Conservation (phyloP, 2,797 vertebrate genomes). For the Coilia nasus region DNA sequence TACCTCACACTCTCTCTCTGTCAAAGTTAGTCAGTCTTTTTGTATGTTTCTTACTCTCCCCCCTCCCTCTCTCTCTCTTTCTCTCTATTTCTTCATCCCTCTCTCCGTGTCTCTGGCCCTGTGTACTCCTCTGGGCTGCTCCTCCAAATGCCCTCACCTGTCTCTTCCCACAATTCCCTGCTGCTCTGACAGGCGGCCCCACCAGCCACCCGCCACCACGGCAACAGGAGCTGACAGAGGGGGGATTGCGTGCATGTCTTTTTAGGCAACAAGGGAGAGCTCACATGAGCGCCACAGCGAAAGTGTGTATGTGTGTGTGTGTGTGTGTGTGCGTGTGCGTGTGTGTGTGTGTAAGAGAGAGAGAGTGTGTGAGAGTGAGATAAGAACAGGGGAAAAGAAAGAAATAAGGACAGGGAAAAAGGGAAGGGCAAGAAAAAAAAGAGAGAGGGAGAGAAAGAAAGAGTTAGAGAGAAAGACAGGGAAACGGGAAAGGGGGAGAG, state of each 20-base stretch:
- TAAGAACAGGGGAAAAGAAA: too few relatives aligned
- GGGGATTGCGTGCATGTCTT: conserved; percentile 41
- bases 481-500: too few relatives aligned
- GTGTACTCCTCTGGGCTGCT: background rate
- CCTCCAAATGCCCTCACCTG: conserved; percentile 39
- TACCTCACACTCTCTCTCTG: too few relatives aligned
- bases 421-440: background rate
- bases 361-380: too few relatives aligned
- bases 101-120: background rate
- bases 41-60: background rate
- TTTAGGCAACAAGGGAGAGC: conserved; percentile 4
- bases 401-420: too few relatives aligned
- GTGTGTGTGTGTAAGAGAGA: too few relatives aligned
- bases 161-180: conserved; percentile 29
- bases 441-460: too few relatives aligned
- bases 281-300: background rate
- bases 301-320: too few relatives aligned
- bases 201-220: conserved; percentile 27
- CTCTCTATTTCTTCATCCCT: background rate
- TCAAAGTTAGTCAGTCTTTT: too few relatives aligned
- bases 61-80: background rate
- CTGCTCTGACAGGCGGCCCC: conserved; percentile 19
- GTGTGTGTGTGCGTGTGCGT: too few relatives aligned
- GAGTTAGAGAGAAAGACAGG: too few relatives aligned
- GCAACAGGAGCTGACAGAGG: conserved; percentile 46